Evolutionary conservation across 1,140 invertebrate species (phyloP), one percentile per base, ranked within the genome.

Genomic region (Drosophila pachea): DNA sequence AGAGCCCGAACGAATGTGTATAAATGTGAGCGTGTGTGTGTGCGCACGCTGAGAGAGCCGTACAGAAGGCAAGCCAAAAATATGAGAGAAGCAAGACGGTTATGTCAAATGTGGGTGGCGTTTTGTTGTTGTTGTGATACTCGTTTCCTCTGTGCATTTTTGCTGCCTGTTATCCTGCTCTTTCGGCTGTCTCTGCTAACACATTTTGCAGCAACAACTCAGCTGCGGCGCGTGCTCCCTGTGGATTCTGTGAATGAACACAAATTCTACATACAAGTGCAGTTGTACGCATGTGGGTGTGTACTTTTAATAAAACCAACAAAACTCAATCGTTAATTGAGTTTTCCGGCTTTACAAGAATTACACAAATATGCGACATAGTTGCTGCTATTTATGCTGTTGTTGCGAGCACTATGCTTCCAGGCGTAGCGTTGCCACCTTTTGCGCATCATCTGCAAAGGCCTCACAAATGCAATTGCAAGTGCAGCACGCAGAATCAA

Each of bases 401-500:
- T 42, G 47, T n/a, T 42, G 47, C 2, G 12, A 11, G 12, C 29
- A n/a, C 22, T 55, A 43, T 7, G 40, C 45, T 40, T 40, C 29
- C 52, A 59, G 42, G 45, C 40, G 42, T 2, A 48, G 50, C 33
- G 67, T 64, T 64, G 67, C 60, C 67, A 63, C 60, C 60, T 52
- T 52, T 33, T 32, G 7, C n/a, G 16, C 36, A 35, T 43, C 14
- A 55, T 43, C 53, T 43, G 53, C 45, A 48, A 48, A 38, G 5
- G 9, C 43, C 16, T 14, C n/a, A 12, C 12, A 43, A 53, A 14
- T 60, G 55, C 65, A 68, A 50, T 47, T 50, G 53, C 76, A 84
- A 78, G 76, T 82, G 78, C 79, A 83, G 64, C 68, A 77, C 76
- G 81, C 79, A 84, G 79, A 86, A 83, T 83, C 79, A 71, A 78